These are phyloP conservation scores for Gouania willdenowi DNA, from an alignment of 2,797 vertebrate species.

Conservation along the genomic window DNA sequence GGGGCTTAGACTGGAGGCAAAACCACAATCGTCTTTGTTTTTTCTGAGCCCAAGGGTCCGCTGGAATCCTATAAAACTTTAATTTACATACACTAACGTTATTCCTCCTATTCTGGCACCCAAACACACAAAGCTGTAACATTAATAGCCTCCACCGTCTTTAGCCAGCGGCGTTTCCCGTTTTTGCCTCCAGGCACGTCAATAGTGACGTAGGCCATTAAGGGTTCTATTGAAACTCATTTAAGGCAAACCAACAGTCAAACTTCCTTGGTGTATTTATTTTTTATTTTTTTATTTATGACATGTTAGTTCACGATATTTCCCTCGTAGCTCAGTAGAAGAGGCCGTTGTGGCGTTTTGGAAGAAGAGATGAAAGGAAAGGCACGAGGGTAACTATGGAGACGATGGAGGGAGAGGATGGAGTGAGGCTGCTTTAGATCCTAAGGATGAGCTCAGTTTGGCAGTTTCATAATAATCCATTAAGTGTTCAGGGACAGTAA, in stretches of 20 bases:
- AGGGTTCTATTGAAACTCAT: neutral
- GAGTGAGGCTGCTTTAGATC: conserved; percentile 22
- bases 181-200: no score
- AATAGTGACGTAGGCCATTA: no score
- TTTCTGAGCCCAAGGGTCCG: no score
- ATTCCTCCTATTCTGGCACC: no score
- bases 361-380: conserved; percentile 13
- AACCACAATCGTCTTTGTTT: no score
- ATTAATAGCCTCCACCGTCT: no score
- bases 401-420: neutral
- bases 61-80: no score
- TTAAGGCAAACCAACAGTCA: neutral
- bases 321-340: conserved; percentile 17
- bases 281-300: conserved; percentile 53
- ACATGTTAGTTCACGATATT: conserved; percentile 27
- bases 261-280: conserved; percentile 11
- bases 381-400: conserved; percentile 26
- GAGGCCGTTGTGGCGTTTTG: conserved; percentile 10
- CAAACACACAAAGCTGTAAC: no score
- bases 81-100: no score
- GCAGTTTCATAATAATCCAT: conserved; percentile 1
- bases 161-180: no score
- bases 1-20: no score
- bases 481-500: no score
- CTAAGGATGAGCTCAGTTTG: conserved; percentile 15